Conservation (phyloP, 1,140 invertebrate species). For the Drosophila subobscura region DNA sequence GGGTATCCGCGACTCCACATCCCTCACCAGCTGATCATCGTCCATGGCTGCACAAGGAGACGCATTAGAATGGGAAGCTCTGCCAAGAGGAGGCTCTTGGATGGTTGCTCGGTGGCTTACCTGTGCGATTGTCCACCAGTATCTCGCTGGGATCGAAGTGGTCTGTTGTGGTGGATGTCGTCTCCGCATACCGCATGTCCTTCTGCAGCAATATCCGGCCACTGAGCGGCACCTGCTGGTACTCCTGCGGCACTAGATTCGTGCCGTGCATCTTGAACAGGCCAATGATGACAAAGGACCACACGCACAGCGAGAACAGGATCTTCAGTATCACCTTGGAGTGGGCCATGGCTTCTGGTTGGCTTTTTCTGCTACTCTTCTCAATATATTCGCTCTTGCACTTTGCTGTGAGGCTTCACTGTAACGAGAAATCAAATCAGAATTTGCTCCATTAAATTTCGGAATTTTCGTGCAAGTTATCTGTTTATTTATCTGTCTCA, state of each 20-base stretch:
- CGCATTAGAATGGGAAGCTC: background rate
- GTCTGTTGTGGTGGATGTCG: slow-evolving; percentile 82
- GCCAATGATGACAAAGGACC: slow-evolving; percentile 83
- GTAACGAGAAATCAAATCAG: background rate
- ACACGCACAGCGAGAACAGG: slow-evolving; percentile 80
- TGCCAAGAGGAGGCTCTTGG: too few relatives aligned
- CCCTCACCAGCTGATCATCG: slow-evolving; percentile 91
- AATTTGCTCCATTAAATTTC: slow-evolving; percentile 8
- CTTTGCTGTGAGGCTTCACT: background rate
- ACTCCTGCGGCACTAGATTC: slow-evolving; percentile 77
- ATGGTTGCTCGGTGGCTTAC: slow-evolving; percentile 28
- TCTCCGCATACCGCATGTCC: slow-evolving; percentile 75
- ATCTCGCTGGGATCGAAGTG: slow-evolving; percentile 82
- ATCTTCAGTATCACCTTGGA: slow-evolving; percentile 82
- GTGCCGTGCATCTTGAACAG: slow-evolving; percentile 83
- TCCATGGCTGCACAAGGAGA: slow-evolving; percentile 68
- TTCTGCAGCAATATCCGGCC: slow-evolving; percentile 80
- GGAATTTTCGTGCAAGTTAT: background rate
- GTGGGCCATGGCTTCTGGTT: slow-evolving; percentile 64
- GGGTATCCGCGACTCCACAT: slow-evolving; percentile 90
- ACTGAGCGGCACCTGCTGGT: slow-evolving; percentile 71
- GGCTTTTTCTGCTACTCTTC: background rate
- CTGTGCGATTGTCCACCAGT: slow-evolving; percentile 82
- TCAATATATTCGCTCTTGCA: background rate
- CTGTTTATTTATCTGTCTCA: too few relatives aligned